Evolutionary conservation across 2,797 vertebrate genomes (phyloP).

Genomic region (Apodemus agrarius): DNA sequence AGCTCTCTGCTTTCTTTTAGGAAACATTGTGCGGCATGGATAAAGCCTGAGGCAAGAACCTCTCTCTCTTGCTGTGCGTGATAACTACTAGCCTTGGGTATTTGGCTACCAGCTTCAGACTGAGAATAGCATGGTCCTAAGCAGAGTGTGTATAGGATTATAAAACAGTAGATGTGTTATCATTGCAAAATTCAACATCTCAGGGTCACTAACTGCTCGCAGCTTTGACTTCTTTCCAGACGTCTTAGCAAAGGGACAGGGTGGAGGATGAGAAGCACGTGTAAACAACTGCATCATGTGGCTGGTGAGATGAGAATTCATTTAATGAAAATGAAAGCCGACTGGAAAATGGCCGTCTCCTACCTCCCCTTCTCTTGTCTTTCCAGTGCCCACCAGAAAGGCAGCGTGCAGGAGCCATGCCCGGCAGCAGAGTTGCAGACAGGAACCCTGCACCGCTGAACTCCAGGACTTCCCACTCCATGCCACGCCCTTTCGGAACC

Average conservation of each 20-base stretch:
- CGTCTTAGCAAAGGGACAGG: conserved; percentile 25
- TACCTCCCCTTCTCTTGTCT: not conserved
- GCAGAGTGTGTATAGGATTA: conserved; percentile 11
- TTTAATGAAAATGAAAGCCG: not conserved
- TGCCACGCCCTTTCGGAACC: not conserved
- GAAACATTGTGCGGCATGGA: not conserved
- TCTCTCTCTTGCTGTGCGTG: not conserved
- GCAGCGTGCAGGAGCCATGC: not conserved
- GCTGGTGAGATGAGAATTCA: not conserved
- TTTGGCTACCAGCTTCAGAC: not conserved
- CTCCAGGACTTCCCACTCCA: not conserved
- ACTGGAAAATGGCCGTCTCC: not conserved
- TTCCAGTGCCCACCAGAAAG: not conserved
- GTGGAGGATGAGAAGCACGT: not conserved
- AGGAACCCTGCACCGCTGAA: not conserved
- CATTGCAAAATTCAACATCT: conserved; percentile 36
- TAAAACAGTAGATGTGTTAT: conserved; percentile 13
- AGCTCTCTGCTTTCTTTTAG: conserved; percentile 36
- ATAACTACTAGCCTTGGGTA: not conserved
- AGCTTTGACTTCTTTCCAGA: conserved; percentile 57
- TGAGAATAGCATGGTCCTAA: not conserved
- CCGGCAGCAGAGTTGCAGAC: not conserved
- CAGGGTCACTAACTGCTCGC: conserved; percentile 17
- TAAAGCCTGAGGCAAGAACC: not conserved
- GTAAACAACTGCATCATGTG: not conserved